These are phyloP conservation scores for Dendronephthya gigantea DNA, from an alignment of 64 coral and sea anemone genomes.

Conservation along the genomic window DNA sequence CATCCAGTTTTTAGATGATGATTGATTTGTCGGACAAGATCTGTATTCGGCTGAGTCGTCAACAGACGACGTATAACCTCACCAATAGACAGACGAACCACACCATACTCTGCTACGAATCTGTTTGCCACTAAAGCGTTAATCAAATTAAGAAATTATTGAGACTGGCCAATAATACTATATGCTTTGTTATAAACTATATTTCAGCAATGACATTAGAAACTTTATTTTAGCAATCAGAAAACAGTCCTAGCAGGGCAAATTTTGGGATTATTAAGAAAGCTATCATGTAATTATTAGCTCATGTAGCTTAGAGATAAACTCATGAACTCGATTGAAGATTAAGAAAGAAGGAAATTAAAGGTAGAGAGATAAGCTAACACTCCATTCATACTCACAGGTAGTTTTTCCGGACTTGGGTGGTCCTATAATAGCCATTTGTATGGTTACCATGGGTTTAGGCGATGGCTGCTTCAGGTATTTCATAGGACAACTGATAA, in stretches of 20 bases:
- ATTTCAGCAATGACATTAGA: no score
- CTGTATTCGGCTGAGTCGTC: conserved; percentile 58
- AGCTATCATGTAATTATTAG: no score
- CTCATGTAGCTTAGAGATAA: no score
- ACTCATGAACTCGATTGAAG: no score
- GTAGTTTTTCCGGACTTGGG: conserved; percentile 94
- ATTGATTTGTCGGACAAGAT: conserved; percentile 75
- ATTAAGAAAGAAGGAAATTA: neutral
- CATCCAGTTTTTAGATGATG: conserved; percentile 54
- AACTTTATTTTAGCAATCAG: no score
- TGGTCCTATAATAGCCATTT: conserved; percentile 88
- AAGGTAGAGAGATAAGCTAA: neutral
- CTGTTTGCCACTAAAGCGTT: conserved; percentile 63
- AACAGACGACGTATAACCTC: conserved; percentile 69
- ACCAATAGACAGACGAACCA: conserved; percentile 76
- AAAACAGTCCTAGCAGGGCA: no score
- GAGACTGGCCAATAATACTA: no score
- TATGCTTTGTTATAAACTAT: no score
- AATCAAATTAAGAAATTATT: neutral
- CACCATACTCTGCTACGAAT: conserved; percentile 71
- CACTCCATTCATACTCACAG: conserved; percentile 39
- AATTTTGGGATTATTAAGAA: no score
- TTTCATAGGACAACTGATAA: conserved; percentile 68
- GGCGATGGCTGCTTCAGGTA: conserved; percentile 89
- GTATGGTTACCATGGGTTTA: conserved; percentile 84